These are phyloP conservation scores for Caenorhabditis remanei DNA, from an alignment of 1,140 invertebrate genomes.

Conservation along the genomic window DNA sequence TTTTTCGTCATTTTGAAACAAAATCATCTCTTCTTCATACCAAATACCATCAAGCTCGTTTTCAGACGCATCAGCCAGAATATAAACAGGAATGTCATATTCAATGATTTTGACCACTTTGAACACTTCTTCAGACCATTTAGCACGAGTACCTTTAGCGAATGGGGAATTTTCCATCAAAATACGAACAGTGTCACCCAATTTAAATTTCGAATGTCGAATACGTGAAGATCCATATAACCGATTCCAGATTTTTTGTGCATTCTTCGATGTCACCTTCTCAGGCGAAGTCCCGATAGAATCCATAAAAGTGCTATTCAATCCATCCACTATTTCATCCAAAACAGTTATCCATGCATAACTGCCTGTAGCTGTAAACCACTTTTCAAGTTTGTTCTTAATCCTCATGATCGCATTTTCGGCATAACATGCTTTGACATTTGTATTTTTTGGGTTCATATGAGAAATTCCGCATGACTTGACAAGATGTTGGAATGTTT, in stretches of 20 bases:
- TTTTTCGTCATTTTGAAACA: neutral
- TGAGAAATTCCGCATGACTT: neutral
- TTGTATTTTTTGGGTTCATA: neutral
- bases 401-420: constrained; percentile 10
- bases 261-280: neutral
- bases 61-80: neutral
- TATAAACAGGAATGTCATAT: neutral
- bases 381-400: neutral
- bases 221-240: neutral
- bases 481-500: neutral
- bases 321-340: neutral
- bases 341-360: neutral
- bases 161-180: neutral
- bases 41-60: neutral
- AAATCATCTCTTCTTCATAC: neutral
- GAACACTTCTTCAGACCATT: neutral
- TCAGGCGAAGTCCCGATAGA: neutral
- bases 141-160: neutral
- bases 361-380: neutral
- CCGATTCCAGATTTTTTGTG: neutral
- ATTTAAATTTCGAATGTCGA: neutral
- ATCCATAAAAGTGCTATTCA: neutral
- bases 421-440: neutral
- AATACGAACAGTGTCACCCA: neutral
- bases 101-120: neutral